Conservation (phyloP, 2,797 vertebrate species). For the Carapus acus region DNA sequence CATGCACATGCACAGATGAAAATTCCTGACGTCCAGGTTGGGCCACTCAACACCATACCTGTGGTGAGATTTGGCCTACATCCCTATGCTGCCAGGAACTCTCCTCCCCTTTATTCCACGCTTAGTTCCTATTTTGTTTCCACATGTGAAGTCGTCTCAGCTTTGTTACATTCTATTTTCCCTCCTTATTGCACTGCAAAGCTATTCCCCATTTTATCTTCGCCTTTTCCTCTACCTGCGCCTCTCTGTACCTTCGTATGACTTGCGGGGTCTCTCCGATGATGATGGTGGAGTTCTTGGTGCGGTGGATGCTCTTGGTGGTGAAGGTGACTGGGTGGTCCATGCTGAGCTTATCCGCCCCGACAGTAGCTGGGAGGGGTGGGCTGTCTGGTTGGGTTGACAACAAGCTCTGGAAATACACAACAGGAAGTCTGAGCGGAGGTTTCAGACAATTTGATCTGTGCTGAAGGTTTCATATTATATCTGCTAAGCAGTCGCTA, state of each 20-base stretch:
- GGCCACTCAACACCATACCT: conserved; percentile 60
- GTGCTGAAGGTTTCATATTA: not conserved
- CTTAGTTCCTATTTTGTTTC: conserved; percentile 4
- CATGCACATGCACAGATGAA: conserved; percentile 16
- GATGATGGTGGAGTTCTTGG: conserved; percentile 71
- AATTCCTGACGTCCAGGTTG: conserved; percentile 54
- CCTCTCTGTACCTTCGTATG: conserved; percentile 76
- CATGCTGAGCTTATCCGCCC: conserved; percentile 34
- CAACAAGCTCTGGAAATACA: conserved; percentile 50
- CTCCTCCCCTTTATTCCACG: conserved; percentile 19
- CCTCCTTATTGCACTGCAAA: not conserved
- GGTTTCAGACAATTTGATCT: not conserved
- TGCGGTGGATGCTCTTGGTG: conserved; percentile 62
- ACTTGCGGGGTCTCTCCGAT: conserved; percentile 83
- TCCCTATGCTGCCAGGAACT: conserved; percentile 64
- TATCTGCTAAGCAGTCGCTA: too few species aligned
- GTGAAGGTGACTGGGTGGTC: conserved; percentile 76
- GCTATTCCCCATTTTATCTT: conserved; percentile 5
- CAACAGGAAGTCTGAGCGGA: not conserved
- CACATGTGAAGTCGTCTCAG: not conserved
- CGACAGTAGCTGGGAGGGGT: not conserved
- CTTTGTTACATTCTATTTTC: not conserved
- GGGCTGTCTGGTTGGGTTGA: conserved; percentile 25
- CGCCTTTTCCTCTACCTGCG: not conserved
- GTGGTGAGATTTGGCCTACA: conserved; percentile 56